A percentile compares a stretch with the other conserved stretches of the same genome.
phyloP scores from a whole-genome alignment of 2,113 vertebrate species.

The Mesocricetus auratus region DNA sequence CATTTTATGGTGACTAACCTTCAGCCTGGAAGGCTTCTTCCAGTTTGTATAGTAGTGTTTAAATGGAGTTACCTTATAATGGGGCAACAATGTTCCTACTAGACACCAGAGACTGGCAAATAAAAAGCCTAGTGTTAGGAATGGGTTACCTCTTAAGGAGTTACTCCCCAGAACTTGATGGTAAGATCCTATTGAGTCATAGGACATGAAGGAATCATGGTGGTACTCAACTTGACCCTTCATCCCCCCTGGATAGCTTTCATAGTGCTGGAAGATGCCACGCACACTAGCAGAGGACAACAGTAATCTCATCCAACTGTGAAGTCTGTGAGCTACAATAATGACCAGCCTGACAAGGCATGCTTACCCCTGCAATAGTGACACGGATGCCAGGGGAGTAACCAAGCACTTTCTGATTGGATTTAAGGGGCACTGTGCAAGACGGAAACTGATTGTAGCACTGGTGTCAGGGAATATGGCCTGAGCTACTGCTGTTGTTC shows the following conservation, averaged over 20 bases:
- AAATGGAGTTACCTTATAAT: background rate
- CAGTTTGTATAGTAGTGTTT: fast-evolving
- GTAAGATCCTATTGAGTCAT: background rate
- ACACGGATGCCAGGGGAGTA: background rate
- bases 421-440: background rate
- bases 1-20: background rate
- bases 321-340: too few species aligned
- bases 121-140: background rate
- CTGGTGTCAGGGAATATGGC: background rate
- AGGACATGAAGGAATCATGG: background rate
- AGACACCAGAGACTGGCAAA: background rate
- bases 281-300: background rate
- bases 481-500: too few species aligned
- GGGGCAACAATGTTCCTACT: background rate
- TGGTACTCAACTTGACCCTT: background rate
- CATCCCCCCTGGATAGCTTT: background rate
- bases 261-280: background rate
- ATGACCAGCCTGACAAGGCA: background rate
- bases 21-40: background rate
- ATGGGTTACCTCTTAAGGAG: background rate
- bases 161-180: background rate
- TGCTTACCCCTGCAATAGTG: too few species aligned
- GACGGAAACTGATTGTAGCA: background rate
- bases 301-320: background rate
- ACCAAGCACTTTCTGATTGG: background rate